phyloP scores from a whole-genome alignment of 2,113 vertebrate genomes.

The Prunella fulvescens region DNA sequence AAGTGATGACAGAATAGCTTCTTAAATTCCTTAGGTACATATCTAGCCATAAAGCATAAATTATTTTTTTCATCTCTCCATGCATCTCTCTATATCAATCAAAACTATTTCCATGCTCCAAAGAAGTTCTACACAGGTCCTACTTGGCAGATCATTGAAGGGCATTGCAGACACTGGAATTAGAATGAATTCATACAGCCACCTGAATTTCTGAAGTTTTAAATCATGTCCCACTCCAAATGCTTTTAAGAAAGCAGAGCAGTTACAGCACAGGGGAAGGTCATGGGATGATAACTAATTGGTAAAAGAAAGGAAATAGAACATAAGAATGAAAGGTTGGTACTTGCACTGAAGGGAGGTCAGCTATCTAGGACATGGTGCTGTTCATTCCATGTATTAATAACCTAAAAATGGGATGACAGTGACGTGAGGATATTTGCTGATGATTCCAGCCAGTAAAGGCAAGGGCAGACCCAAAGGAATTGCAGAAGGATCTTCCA shows the following conservation, averaged over 20 bases:
- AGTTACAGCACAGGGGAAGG: background rate
- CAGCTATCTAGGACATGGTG: background rate
- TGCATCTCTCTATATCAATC: background rate
- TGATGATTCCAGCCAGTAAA: background rate
- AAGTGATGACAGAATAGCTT: background rate
- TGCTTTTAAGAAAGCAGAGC: background rate
- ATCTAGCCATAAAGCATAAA: background rate
- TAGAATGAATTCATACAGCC: background rate
- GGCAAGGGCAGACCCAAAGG: background rate
- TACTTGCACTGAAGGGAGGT: background rate
- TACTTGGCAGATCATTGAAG: background rate
- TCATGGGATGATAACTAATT: background rate
- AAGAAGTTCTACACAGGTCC: background rate
- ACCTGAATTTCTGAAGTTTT: background rate
- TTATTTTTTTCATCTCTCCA: background rate
- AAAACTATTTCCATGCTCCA: background rate
- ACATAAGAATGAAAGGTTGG: background rate
- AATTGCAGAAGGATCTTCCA: background rate
- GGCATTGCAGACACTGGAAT: background rate
- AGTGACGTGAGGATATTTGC: background rate
- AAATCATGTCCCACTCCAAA: background rate
- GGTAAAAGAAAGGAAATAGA: background rate
- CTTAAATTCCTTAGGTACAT: background rate
- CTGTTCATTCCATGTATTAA: background rate
- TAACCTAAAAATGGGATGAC: background rate